Evolutionary conservation across 2,797 vertebrate species (phyloP).

Genomic region (Delichon dasypus): DNA sequence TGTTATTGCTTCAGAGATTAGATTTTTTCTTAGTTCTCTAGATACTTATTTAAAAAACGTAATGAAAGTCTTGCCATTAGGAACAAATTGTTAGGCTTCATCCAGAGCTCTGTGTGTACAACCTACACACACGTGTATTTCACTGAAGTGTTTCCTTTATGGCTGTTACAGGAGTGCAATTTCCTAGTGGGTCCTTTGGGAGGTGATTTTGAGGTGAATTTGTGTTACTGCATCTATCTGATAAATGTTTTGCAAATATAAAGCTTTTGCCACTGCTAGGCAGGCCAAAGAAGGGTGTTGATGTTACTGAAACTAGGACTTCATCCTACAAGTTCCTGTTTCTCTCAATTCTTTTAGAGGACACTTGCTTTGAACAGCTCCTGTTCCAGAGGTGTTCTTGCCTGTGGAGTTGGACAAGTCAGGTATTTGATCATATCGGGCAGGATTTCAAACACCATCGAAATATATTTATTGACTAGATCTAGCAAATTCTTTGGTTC

Average conservation of each 20-base stretch:
- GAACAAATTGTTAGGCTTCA: neutral
- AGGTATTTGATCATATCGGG: neutral
- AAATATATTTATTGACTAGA: neutral
- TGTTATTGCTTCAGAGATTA: neutral
- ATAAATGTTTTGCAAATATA: no score
- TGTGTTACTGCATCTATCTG: neutral
- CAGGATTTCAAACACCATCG: neutral
- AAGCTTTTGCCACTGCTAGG: fast-evolving
- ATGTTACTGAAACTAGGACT: neutral
- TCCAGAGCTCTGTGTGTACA: neutral
- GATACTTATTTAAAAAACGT: neutral
- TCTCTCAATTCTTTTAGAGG: neutral
- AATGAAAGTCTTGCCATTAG: neutral
- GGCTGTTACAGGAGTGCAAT: neutral
- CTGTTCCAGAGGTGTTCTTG: neutral
- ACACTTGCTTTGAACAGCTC: neutral
- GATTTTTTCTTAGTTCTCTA: neutral
- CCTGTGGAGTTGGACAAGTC: neutral
- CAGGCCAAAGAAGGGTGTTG: neutral
- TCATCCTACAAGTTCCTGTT: neutral
- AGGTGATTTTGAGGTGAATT: neutral
- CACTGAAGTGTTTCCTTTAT: neutral
- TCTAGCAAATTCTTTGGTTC: neutral
- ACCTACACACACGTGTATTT: fast-evolving
- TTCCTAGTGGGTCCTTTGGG: neutral